Percentiles rank a stretch among this genome's conserved stretches.
phyloP scores from a whole-genome alignment of 2,888 invertebrate species.

The Dione juno region DNA sequence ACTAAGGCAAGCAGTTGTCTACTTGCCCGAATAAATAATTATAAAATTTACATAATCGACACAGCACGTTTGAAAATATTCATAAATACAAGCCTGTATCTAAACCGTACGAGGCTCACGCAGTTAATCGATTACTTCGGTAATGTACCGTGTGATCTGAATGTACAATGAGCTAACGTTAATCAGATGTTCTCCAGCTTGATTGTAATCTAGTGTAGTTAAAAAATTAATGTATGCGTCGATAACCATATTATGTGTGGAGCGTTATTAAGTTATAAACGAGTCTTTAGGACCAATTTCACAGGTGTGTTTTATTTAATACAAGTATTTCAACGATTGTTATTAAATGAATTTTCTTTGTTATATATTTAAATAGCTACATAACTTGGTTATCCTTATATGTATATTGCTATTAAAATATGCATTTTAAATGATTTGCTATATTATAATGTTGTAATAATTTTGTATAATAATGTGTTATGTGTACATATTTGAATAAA shows the following conservation, averaged over 20 bases:
- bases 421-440: too few species aligned
- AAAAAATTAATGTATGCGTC: constrained; percentile 23
- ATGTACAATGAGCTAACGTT: constrained; percentile 28
- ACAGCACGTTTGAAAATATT: constrained; percentile 14
- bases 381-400: too few species aligned
- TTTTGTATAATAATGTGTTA: too few species aligned
- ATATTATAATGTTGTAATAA: too few species aligned
- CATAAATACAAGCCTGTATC: constrained; percentile 25
- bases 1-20: background rate
- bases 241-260: constrained; percentile 1
- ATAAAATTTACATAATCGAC: constrained; percentile 24
- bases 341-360: background rate
- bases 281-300: background rate
- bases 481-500: background rate
- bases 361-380: background rate
- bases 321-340: constrained; percentile 7
- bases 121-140: constrained; percentile 30
- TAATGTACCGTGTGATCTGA: constrained; percentile 36
- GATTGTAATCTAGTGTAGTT: constrained; percentile 21
- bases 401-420: background rate
- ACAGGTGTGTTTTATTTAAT: background rate
- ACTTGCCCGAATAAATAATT: constrained; percentile 4
- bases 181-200: constrained; percentile 21
- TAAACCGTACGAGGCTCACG: constrained; percentile 27
- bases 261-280: background rate